Percentiles rank a stretch among this genome's conserved stretches.
phyloP scores from a whole-genome alignment of 2,888 invertebrate species.

The Cryptocheilus praepositus region DNA sequence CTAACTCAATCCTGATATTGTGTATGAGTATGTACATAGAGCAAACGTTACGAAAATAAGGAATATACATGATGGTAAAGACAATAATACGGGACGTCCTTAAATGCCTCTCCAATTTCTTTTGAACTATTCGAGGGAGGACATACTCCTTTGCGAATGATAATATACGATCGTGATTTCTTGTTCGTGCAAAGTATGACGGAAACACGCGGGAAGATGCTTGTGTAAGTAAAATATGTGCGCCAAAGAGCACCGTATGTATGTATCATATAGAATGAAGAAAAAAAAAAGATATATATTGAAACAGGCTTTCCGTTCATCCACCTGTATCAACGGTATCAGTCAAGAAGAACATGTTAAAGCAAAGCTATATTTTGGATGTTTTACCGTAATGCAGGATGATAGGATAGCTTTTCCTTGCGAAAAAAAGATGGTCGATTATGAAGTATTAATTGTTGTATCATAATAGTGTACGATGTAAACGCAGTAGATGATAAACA shows the following conservation, averaged over 20 bases:
- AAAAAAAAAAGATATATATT: conserved; percentile 85
- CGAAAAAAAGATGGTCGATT: conserved; percentile 59
- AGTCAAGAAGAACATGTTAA: conserved; percentile 13
- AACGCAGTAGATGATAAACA: conserved; percentile 61
- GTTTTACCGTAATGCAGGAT: conserved; percentile 28
- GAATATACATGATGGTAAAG: conserved; percentile 16
- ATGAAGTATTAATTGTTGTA: conserved; percentile 71
- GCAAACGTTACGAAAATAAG: no score
- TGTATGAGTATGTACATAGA: conserved; percentile 24
- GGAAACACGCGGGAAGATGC: no score
- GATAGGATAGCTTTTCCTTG: conserved; percentile 56
- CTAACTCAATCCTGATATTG: conserved; percentile 8
- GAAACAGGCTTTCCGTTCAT: conserved; percentile 39
- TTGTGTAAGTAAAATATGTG: conserved; percentile 12
- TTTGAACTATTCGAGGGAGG: no score
- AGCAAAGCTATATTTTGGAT: conserved; percentile 23
- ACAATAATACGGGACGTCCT: conserved; percentile 62
- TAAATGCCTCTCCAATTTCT: conserved; percentile 53
- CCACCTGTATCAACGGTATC: conserved; percentile 28
- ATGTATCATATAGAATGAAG: conserved; percentile 97
- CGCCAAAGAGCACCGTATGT: conserved; percentile 92
- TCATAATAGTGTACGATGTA: conserved; percentile 69
- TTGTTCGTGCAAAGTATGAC: background rate
- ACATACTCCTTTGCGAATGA: no score
- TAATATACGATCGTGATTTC: conserved; percentile 3